Evolutionary conservation across 1,140 invertebrate genomes (phyloP), one percentile per base, ranked within the genome.

Genomic region (Forficula auricularia): DNA sequence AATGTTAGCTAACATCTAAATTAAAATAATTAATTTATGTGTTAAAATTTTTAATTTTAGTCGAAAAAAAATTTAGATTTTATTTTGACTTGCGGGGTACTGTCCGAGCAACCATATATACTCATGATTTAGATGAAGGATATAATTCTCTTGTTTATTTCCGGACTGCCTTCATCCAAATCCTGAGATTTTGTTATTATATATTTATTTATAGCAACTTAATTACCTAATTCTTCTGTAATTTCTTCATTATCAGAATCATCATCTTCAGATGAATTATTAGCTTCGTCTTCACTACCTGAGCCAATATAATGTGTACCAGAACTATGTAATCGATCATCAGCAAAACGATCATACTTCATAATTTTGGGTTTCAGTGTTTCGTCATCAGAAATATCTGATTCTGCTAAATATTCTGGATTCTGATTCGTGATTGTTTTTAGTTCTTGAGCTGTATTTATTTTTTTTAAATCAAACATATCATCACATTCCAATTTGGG

Each of bases 401-500:
- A 73, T 12, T 80, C 72, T 7, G 73, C 72, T 15, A 79, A 56
- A 33, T 77, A 54, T 52, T 86, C 76, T 18, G 82, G 79, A 44
- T 60, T 61, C 52, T 82, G 76, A 57, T 86, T 76, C 1, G 71
- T 59, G 16, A 82, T 61, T 34, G 60, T 64, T 1, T 72, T 55
- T 40, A 82, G 58, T 27, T 4, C 22, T 27, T 27, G 22, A 6
- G 4, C 10, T 27, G 22, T 27, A 6, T 27, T 10, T 27, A 82
- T 74, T 48, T 71, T 62, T 14, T 71, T 72, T 1, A 88, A 59
- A 38, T 60, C 69, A 53, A 92, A 89, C 57, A 89, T 73, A 44
- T 80, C 71, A 50, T 75, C 68, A 13, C 67, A 71, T 58, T 87
- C 82, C 51, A 85, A 62, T 44, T 70, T 74, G 1, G 85, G 84